Base-by-base conservation (phyloP, 53 echinoderm and acorn worm species). In the Crossaster papposus region DNA sequence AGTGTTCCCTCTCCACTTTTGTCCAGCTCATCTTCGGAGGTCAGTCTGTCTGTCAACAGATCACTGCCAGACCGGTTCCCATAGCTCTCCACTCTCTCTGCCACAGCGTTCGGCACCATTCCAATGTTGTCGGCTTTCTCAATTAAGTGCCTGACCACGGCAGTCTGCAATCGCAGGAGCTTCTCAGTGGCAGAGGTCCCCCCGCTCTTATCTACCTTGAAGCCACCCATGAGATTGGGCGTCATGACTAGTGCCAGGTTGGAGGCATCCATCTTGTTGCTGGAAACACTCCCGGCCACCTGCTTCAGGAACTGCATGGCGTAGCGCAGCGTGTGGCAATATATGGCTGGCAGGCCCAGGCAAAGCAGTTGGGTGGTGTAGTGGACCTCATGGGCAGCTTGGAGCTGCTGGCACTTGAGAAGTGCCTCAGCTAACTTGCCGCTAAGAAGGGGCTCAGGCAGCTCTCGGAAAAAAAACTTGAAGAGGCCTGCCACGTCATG, bases 1-100 rank as follows among this genome's bases (percentile, higher is more conserved):
- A 96, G 90, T 28, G 85, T 83, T 17, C 70, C 78, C 14, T 96
- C 99, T 35, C 75, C 88, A 74, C 93, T 96, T 80, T 93, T 93
- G 22, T 99, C 96, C 74, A 99, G 91, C 81, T 99, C 99, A 75
- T 99, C 99, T 63, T 99, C 99, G 4, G 99, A 99, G 36, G 95
- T 96, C 36, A 94, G 82, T 64, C 96, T 83, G 81, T 95, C 95
- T 33, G 90, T 80, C 26, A 87, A 64, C 7, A 78, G 37, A 33
- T 95, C 96, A n/a, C 70, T 72, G 6, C 70, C 77, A 3, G 96
- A 95, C 34, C 93, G 88, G 75, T 72, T 94, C 30, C 87, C 89
- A 44, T 72, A 83, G 79, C 70, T 94, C 51, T 82, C 80, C 23
- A 95, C 84, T 50, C 90, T 96, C 52, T 96, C 95, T 30, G 95